Evolutionary conservation across 2,888 invertebrate species (phyloP).

Genomic region (Anthrax anthrax): DNA sequence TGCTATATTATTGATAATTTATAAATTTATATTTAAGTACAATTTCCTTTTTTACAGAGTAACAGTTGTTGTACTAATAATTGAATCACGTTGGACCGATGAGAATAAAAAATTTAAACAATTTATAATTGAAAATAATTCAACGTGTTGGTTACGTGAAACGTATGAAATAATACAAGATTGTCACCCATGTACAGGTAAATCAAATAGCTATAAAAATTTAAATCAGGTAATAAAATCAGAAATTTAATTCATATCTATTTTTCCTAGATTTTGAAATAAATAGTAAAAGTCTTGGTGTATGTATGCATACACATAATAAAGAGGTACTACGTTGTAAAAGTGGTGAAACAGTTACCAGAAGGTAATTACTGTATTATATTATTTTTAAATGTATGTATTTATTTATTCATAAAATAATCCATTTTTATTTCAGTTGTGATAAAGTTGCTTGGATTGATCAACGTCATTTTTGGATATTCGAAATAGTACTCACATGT

Average conservation of each 20-base stretch:
- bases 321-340: slow-evolving; percentile 71
- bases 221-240: too few relatives aligned
- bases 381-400: too few relatives aligned
- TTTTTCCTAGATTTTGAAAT: slow-evolving; percentile 62
- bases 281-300: slow-evolving; percentile 63
- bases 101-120: slow-evolving; percentile 42
- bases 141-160: slow-evolving; percentile 62
- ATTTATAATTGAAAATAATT: slow-evolving; percentile 60
- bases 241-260: too few relatives aligned
- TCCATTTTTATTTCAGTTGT: slow-evolving; percentile 44
- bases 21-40: too few relatives aligned
- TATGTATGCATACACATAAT: slow-evolving; percentile 68
- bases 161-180: slow-evolving; percentile 55
- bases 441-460: slow-evolving; percentile 73
- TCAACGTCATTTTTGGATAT: slow-evolving; percentile 51
- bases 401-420: too few relatives aligned
- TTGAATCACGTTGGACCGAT: slow-evolving; percentile 63
- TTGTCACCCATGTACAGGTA: slow-evolving; percentile 75
- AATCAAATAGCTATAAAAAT: too few relatives aligned
- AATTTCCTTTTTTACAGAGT: slow-evolving; percentile 37
- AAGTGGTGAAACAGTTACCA: slow-evolving; percentile 63
- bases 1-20: too few relatives aligned
- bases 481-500: slow-evolving; percentile 23
- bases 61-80: slow-evolving; percentile 64
- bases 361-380: slow-evolving; percentile 42